A percentile compares a stretch with the other conserved stretches of the same genome.
phyloP scores from a whole-genome alignment of 1,140 invertebrate genomes.

The Diuraphis noxia region DNA sequence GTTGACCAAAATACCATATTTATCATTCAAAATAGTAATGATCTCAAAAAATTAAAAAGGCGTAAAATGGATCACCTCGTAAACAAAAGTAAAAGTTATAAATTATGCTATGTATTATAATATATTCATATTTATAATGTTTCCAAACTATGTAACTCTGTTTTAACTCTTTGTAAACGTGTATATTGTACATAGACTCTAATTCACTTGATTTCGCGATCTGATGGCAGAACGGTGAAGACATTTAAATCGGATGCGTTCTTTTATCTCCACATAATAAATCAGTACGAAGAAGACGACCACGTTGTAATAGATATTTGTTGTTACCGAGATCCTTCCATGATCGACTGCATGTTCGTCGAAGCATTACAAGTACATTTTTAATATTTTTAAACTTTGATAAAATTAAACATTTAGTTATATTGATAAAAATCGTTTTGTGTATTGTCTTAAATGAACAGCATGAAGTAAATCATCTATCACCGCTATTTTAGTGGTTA shows the following conservation, averaged over 20 bases:
- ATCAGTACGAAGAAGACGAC: constrained; percentile 75
- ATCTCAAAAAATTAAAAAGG: too few relatives aligned
- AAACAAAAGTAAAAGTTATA: neutral
- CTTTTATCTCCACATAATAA: constrained; percentile 88
- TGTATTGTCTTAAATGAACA: neutral
- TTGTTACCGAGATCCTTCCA: constrained; percentile 77
- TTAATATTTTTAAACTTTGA: neutral
- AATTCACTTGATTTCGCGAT: constrained; percentile 72
- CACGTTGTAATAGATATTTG: constrained; percentile 79
- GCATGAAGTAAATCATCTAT: neutral
- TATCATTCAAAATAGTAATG: too few relatives aligned
- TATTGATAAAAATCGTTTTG: neutral
- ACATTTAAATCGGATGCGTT: constrained; percentile 73
- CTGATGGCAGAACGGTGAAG: constrained; percentile 65
- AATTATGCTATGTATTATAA: neutral
- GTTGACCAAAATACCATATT: too few relatives aligned
- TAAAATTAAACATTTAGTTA: neutral
- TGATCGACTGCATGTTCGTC: constrained; percentile 84
- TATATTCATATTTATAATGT: neutral
- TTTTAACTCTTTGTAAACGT: neutral
- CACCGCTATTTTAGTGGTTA: neutral
- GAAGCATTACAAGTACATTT: constrained; percentile 73
- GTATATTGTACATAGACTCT: constrained; percentile 66
- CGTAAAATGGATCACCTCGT: too few relatives aligned
- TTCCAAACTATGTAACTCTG: neutral